Conservation (phyloP, 2,888 invertebrate genomes). For the Melitaea athalia region DNA sequence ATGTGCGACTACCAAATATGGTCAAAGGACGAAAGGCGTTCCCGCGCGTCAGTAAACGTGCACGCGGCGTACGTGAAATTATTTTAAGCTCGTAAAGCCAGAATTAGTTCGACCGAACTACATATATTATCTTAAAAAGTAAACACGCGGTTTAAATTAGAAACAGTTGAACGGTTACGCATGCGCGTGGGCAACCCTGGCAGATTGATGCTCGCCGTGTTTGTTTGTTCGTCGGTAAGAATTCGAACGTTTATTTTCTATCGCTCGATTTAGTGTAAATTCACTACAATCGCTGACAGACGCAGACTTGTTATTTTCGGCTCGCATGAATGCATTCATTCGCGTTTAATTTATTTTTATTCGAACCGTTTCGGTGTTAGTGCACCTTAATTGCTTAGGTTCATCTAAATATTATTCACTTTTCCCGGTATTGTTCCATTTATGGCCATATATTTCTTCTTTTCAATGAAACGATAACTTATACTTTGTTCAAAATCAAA, state of each 20-base stretch:
- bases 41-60: slow-evolving; percentile 45
- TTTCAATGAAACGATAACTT: too few species aligned
- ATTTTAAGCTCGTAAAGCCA: slow-evolving; percentile 65
- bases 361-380: background rate
- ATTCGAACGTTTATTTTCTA: slow-evolving; percentile 67
- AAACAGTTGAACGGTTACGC: slow-evolving; percentile 61
- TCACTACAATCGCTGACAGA: slow-evolving; percentile 71
- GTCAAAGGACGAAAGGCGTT: slow-evolving; percentile 41
- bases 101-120: slow-evolving; percentile 64
- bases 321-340: slow-evolving; percentile 48
- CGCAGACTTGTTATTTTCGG: slow-evolving; percentile 60
- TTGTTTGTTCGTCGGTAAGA: slow-evolving; percentile 59
- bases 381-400: slow-evolving; percentile 17
- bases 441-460: background rate
- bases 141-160: slow-evolving; percentile 75
- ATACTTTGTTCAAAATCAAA: too few species aligned
- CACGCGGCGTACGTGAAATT: slow-evolving; percentile 59
- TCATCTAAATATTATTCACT: too few species aligned
- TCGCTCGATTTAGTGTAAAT: slow-evolving; percentile 72
- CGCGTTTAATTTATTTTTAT: slow-evolving; percentile 34
- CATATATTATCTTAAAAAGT: slow-evolving; percentile 67
- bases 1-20: slow-evolving; percentile 53
- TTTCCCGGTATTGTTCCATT: background rate
- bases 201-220: slow-evolving; percentile 64
- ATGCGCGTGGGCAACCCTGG: slow-evolving; percentile 65